Evolutionary conservation across 2,113 vertebrate genomes (phyloP).

Genomic region (Nothoprocta perdicaria): DNA sequence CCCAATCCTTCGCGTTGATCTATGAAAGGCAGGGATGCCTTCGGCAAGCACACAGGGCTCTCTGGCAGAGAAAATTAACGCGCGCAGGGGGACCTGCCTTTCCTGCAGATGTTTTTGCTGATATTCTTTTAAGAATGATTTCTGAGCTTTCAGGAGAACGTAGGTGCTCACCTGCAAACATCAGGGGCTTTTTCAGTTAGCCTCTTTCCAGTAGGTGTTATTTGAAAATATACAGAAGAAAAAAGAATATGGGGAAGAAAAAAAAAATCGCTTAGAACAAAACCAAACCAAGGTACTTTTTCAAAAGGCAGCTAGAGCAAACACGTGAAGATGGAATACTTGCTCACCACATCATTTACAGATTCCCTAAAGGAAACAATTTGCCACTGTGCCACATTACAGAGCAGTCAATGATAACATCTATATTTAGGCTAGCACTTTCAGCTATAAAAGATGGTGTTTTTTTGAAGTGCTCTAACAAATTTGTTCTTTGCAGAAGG

Average conservation of each 20-base stretch:
- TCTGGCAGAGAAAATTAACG: neutral
- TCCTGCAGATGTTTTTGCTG: neutral
- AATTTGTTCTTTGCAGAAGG: neutral
- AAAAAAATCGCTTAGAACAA: neutral
- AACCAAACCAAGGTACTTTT: neutral
- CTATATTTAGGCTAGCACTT: constrained; percentile 20
- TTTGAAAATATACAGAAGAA: neutral
- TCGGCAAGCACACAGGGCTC: neutral
- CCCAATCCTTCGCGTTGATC: constrained; percentile 37
- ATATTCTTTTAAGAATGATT: neutral
- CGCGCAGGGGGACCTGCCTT: accelerated
- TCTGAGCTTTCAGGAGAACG: neutral
- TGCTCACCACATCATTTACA: constrained; percentile 7
- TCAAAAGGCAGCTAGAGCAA: neutral
- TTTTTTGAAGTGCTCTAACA: neutral
- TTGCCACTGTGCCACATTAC: constrained; percentile 4
- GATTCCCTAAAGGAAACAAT: constrained; percentile 14
- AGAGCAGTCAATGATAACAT: neutral
- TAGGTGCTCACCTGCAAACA: neutral
- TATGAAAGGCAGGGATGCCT: neutral
- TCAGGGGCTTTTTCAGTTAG: neutral
- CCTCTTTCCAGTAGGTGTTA: neutral
- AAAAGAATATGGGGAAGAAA: neutral
- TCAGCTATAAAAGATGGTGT: neutral
- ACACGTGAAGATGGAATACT: neutral